Evolutionary conservation across 2,888 invertebrate species (phyloP).

Genomic region (Heterodera filipjevi): DNA sequence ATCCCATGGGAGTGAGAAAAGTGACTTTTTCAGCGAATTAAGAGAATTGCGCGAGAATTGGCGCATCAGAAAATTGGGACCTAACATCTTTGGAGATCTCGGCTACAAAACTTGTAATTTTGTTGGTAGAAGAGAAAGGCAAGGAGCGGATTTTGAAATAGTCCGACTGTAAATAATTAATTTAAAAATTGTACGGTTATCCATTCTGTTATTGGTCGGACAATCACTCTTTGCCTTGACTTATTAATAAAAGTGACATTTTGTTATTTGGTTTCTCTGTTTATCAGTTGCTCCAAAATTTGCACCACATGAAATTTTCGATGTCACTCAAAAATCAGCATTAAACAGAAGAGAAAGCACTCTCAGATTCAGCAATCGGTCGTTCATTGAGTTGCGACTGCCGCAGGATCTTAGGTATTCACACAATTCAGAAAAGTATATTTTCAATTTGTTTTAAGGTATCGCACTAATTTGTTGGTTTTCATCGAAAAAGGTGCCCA

Average conservation of each 20-base stretch:
- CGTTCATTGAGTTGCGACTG: constrained; percentile 2
- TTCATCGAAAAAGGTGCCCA: constrained; percentile 38
- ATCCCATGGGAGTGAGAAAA: constrained; percentile 35
- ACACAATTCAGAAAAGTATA: background rate
- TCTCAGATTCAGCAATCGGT: background rate
- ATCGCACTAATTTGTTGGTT: constrained; percentile 50
- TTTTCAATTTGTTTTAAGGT: constrained; percentile 41
- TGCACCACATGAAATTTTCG: constrained; percentile 34
- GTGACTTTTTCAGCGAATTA: constrained; percentile 53
- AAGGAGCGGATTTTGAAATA: too few species aligned
- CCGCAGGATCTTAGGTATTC: background rate
- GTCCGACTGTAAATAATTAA: too few species aligned
- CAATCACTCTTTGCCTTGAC: background rate
- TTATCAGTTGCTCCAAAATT: constrained; percentile 41
- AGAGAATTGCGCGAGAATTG: constrained; percentile 57
- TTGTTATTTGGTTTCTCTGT: background rate
- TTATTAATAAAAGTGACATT: background rate
- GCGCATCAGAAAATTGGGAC: constrained; percentile 56
- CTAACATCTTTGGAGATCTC: constrained; percentile 57
- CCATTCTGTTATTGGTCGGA: background rate
- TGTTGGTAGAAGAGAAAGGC: background rate
- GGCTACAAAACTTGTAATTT: constrained; percentile 56
- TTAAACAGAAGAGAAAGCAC: background rate
- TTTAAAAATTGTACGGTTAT: too few species aligned
- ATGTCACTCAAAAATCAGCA: constrained; percentile 36